Evolutionary conservation across 2,888 invertebrate genomes (phyloP).

Genomic region (Ypsolopha sequella): DNA sequence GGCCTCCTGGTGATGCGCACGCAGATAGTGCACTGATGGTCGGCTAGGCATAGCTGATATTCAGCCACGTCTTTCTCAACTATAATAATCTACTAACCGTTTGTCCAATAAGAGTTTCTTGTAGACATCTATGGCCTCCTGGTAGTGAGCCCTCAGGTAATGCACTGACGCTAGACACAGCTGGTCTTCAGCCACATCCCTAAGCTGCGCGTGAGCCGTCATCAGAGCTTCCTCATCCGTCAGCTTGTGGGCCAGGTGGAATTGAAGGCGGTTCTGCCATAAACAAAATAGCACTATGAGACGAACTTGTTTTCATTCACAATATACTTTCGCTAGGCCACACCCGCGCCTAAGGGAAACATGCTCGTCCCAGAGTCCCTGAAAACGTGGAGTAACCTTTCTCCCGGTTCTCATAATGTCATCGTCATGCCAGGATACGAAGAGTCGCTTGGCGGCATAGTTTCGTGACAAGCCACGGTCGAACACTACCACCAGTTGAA

Average conservation of each 20-base stretch:
- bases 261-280: slow-evolving; percentile 81
- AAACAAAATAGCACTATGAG: not conserved
- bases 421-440: no score
- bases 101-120: slow-evolving; percentile 93
- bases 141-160: slow-evolving; percentile 95
- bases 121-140: slow-evolving; percentile 98
- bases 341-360: no score
- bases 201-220: slow-evolving; percentile 85
- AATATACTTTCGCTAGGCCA: no score
- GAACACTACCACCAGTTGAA: no score
- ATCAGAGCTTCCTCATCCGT: slow-evolving; percentile 88
- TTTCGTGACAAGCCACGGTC: no score
- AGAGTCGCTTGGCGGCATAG: no score
- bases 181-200: slow-evolving; percentile 94
- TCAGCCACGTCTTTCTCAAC: not conserved
- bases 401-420: no score
- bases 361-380: no score
- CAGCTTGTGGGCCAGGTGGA: slow-evolving; percentile 95
- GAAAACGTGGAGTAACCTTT: no score
- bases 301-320: not conserved
- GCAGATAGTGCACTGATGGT: no score
- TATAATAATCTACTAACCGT: slow-evolving; percentile 69
- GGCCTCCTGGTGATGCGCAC: no score
- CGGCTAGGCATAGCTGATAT: no score
- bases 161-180: slow-evolving; percentile 96